Conservation (phyloP, 2,888 invertebrate genomes). For the Thecophora atra region DNA sequence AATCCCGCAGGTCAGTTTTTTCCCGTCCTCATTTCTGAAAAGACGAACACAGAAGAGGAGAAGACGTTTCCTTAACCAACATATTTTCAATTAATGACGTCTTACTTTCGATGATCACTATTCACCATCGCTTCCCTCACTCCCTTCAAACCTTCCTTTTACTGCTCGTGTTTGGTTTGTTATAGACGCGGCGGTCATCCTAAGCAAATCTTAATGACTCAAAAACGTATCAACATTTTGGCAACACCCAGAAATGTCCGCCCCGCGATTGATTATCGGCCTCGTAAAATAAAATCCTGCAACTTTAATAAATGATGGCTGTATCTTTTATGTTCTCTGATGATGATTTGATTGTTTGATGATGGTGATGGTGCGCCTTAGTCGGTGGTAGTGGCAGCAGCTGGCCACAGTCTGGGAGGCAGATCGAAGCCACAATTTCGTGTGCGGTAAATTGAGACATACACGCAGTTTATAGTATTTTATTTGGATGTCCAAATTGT, state of each 20-base stretch:
- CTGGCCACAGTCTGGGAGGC: neutral
- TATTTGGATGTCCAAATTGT: neutral
- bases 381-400: constrained; percentile 8
- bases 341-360: neutral
- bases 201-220: constrained; percentile 29
- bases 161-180: neutral
- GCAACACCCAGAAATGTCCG: constrained; percentile 32
- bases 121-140: neutral
- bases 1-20: constrained; percentile 2
- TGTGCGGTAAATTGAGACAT: constrained; percentile 36
- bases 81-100: constrained; percentile 27
- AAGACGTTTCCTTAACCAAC: neutral
- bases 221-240: constrained; percentile 34
- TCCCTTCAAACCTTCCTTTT: neutral
- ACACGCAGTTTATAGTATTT: neutral
- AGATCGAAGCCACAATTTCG: neutral
- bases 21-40: neutral
- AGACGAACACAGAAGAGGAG: neutral
- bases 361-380: neutral
- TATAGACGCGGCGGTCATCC: neutral
- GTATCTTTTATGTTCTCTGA: neutral
- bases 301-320: neutral
- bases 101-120: constrained; percentile 17
- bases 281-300: constrained; percentile 24
- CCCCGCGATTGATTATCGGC: constrained; percentile 25